Conservation (phyloP, 2,113 vertebrate genomes). For the Ochotona princeps region DNA sequence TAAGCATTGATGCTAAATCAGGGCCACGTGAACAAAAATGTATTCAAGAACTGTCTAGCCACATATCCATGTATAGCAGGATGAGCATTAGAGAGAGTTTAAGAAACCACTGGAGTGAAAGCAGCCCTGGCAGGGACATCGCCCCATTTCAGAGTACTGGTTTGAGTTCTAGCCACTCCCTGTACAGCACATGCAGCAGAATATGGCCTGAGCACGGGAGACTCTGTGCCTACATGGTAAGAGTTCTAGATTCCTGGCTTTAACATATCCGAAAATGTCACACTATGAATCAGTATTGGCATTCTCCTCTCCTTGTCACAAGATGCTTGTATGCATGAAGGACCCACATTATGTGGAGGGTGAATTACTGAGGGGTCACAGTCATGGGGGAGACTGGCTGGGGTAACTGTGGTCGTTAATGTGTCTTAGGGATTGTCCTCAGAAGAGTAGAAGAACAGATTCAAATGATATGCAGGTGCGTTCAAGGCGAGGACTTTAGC, state of each 20-base stretch:
- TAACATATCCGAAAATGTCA: no score
- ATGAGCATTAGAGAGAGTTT: background rate
- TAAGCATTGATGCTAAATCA: background rate
- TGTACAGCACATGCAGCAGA: no score
- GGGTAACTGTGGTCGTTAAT: background rate
- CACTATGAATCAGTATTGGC: no score
- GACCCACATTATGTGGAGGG: background rate
- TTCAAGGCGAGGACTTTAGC: no score
- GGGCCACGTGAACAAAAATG: background rate
- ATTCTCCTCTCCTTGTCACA: background rate
- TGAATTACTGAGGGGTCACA: background rate
- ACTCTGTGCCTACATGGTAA: no score
- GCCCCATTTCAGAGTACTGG: no score
- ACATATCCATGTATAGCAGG: background rate
- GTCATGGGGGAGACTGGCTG: background rate
- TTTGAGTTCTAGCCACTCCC: no score
- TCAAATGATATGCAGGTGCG: background rate
- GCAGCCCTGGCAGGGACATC: no score
- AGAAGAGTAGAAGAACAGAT: background rate
- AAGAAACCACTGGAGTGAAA: background rate
- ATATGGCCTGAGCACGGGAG: no score
- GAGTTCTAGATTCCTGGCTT: no score
- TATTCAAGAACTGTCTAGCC: background rate
- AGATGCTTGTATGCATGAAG: background rate
- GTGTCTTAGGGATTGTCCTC: background rate